A percentile compares a stretch with the other conserved stretches of the same genome.
phyloP scores from a whole-genome alignment of 2,797 vertebrate genomes.

The Caiman crocodilus region DNA sequence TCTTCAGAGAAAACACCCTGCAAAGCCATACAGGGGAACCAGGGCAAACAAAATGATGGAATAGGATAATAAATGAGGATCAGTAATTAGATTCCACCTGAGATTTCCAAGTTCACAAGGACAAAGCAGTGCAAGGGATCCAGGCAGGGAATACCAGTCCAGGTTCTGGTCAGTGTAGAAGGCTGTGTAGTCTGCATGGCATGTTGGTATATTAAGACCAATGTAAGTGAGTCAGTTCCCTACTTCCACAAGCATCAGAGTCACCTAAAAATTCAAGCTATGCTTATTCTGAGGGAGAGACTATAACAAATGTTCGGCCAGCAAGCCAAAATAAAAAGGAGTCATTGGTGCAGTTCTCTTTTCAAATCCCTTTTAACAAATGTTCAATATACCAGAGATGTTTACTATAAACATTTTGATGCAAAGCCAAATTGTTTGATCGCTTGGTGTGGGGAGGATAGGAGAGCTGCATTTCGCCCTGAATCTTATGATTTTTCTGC shows the following conservation, averaged over 20 bases:
- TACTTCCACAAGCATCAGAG: not conserved
- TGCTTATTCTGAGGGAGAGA: not conserved
- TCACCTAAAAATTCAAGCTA: not conserved
- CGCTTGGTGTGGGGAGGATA: not conserved
- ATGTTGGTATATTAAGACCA: not conserved
- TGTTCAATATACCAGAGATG: not conserved
- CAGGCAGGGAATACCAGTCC: not conserved
- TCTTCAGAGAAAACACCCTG: too few species aligned
- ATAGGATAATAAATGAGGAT: not conserved
- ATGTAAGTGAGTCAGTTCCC: not conserved
- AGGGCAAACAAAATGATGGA: not conserved
- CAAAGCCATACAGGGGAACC: not conserved
- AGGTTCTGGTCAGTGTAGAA: not conserved
- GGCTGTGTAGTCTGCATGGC: not conserved
- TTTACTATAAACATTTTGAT: constrained; percentile 40
- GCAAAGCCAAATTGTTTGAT: constrained; percentile 19
- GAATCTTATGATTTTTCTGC: constrained; percentile 5
- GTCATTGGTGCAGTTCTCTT: not conserved
- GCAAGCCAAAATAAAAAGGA: not conserved
- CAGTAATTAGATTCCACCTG: not conserved
- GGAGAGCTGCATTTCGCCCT: not conserved
- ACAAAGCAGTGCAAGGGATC: not conserved
- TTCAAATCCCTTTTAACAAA: not conserved
- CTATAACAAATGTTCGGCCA: not conserved
- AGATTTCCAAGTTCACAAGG: not conserved